Evolutionary conservation across 2,797 vertebrate genomes (phyloP).

Genomic region (Malacoraja senta): DNA sequence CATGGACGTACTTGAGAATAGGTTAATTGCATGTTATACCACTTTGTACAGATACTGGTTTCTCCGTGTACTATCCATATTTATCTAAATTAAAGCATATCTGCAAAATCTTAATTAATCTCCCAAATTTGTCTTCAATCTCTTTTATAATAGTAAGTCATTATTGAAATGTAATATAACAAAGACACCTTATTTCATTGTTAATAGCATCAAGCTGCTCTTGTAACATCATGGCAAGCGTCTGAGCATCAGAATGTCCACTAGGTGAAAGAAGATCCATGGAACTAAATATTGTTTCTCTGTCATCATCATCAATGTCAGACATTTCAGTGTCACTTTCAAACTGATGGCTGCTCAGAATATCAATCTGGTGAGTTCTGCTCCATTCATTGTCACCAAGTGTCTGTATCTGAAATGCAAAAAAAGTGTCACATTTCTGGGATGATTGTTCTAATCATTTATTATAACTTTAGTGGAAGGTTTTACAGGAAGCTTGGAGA

Average conservation of each 20-base stretch:
- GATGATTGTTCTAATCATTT: neutral
- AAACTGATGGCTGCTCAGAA: slow-evolving; percentile 81
- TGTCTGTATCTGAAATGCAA: slow-evolving; percentile 75
- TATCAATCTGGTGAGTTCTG: slow-evolving; percentile 79
- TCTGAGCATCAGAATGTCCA: slow-evolving; percentile 94
- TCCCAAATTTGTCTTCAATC: neutral
- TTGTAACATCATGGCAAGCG: slow-evolving; percentile 97
- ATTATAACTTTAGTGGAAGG: neutral
- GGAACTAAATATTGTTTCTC: slow-evolving; percentile 93
- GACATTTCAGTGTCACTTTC: slow-evolving; percentile 98
- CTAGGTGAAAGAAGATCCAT: slow-evolving; percentile 94
- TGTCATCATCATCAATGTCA: slow-evolving; percentile 92
- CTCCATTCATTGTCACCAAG: slow-evolving; percentile 92
- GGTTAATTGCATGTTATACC: neutral
- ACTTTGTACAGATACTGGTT: neutral
- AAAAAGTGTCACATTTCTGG: neutral
- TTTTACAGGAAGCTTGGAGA: neutral
- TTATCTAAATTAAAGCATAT: neutral
- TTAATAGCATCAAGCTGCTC: slow-evolving; percentile 97
- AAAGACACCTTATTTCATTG: slow-evolving; percentile 88
- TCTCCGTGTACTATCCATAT: neutral
- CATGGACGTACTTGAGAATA: neutral
- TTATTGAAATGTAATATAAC: neutral
- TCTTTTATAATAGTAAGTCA: neutral
- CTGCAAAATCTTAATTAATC: neutral